These are phyloP conservation scores for Drosophila pseudoananassae DNA, from an alignment of 1,140 invertebrate species.

Conservation along the genomic window DNA sequence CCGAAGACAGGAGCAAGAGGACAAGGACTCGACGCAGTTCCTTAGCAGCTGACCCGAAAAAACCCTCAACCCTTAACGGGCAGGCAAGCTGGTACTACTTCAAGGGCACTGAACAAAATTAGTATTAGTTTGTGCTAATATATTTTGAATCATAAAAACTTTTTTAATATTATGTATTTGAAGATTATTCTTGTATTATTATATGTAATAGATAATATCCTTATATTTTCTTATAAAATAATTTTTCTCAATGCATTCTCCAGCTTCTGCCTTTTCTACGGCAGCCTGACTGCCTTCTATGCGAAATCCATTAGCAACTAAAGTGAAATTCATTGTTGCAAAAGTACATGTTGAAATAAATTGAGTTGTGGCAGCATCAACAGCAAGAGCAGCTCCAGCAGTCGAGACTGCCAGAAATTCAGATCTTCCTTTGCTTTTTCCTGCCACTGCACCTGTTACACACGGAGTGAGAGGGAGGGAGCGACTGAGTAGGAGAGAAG, in stretches of 20 bases:
- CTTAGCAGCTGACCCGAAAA: conserved; percentile 51
- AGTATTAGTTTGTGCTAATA: not conserved
- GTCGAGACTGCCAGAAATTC: conserved; percentile 45
- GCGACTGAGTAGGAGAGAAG: conserved; percentile 2
- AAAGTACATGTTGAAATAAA: conserved; percentile 83
- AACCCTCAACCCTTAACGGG: conserved; percentile 35
- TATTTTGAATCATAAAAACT: not conserved
- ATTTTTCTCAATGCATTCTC: conserved; percentile 4
- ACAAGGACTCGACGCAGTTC: conserved; percentile 47
- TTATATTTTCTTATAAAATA: not conserved
- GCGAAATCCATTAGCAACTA: conserved; percentile 81
- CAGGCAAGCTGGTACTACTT: conserved; percentile 19
- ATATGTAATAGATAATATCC: not conserved
- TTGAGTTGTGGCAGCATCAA: conserved; percentile 73
- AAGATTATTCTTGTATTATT: not conserved
- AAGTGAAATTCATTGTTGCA: conserved; percentile 83
- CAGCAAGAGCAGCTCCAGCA: conserved; percentile 36
- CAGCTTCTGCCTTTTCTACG: conserved; percentile 12
- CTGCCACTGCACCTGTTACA: conserved; percentile 72
- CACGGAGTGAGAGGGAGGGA: conserved; percentile 38
- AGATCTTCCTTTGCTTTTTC: conserved; percentile 31
- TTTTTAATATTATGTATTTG: not conserved
- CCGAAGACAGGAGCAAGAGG: conserved; percentile 29
- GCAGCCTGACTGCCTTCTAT: conserved; percentile 61
- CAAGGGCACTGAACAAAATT: not conserved